Evolutionary conservation across 2,797 vertebrate genomes (phyloP).

Genomic region (Onychomys torridus): DNA sequence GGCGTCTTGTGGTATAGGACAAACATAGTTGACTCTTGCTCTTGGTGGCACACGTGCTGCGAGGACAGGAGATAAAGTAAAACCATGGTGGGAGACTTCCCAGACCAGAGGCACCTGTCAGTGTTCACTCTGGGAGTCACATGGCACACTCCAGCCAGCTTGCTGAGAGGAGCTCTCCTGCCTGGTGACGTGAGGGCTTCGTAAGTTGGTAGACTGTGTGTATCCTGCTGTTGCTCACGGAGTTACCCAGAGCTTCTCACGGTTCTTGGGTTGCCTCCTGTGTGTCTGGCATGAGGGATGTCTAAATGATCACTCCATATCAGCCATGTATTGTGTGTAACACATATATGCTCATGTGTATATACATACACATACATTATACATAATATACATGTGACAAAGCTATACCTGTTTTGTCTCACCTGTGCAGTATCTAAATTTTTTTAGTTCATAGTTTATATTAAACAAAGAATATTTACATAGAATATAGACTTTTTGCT

Average conservation of each 20-base stretch:
- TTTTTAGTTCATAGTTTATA: conserved; percentile 3
- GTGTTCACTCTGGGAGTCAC: background rate
- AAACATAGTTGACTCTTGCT: background rate
- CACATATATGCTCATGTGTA: background rate
- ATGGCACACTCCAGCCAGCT: background rate
- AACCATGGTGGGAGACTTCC: background rate
- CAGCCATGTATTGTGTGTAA: background rate
- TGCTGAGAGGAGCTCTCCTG: background rate
- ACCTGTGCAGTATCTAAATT: conserved; percentile 8
- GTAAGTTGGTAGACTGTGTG: background rate
- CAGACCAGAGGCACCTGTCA: background rate
- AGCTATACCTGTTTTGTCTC: conserved; percentile 22
- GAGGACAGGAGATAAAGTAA: background rate
- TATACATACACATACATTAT: background rate
- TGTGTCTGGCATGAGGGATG: background rate
- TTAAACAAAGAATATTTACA: background rate
- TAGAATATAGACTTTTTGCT: conserved; percentile 26
- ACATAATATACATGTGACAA: background rate
- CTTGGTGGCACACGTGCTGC: background rate
- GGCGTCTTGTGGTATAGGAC: background rate
- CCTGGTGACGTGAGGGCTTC: background rate
- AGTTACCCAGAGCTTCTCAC: background rate
- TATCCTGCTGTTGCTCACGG: background rate
- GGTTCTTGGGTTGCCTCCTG: background rate
- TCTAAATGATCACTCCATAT: background rate